Evolutionary conservation across 1,140 invertebrate species (phyloP).

Genomic region (Calliphora vicina): DNA sequence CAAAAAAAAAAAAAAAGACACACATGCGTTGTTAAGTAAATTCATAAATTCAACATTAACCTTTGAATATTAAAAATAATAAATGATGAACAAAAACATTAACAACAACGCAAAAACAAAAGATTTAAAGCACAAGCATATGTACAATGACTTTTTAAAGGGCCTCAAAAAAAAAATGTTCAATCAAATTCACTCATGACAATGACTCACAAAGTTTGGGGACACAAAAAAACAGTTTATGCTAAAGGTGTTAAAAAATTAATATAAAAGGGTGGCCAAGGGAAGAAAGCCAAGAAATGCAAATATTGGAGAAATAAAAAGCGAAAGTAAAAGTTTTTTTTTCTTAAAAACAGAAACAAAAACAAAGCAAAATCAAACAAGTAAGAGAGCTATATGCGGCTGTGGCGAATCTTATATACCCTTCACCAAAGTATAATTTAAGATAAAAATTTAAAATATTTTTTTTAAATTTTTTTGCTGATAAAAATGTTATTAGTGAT

Average conservation of each 20-base stretch:
- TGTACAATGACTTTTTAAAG: neutral
- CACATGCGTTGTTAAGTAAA: neutral
- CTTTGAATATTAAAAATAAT: neutral
- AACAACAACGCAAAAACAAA: neutral
- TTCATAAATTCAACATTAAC: neutral
- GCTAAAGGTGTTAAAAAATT: neutral
- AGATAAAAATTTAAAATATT: too few species aligned
- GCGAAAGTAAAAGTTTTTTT: slow-evolving; percentile 26
- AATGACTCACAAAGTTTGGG: slow-evolving; percentile 5
- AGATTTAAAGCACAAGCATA: neutral
- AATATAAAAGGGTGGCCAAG: neutral
- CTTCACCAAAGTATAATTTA: too few species aligned
- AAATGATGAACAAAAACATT: neutral
- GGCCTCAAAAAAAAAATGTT: neutral
- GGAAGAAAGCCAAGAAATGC: neutral
- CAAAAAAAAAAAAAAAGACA: neutral
- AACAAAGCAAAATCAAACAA: too few species aligned
- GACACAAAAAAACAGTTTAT: neutral
- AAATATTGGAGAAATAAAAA: slow-evolving; percentile 18
- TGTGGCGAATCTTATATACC: too few species aligned
- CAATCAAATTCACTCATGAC: neutral
- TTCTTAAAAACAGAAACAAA: neutral
- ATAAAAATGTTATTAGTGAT: too few species aligned
- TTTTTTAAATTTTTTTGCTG: too few species aligned
- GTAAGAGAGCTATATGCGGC: too few species aligned